Percentiles rank a stretch among this genome's conserved stretches.
Evolutionary conservation across 2,888 invertebrate species (phyloP).

Genomic region (Eilema depressum): DNA sequence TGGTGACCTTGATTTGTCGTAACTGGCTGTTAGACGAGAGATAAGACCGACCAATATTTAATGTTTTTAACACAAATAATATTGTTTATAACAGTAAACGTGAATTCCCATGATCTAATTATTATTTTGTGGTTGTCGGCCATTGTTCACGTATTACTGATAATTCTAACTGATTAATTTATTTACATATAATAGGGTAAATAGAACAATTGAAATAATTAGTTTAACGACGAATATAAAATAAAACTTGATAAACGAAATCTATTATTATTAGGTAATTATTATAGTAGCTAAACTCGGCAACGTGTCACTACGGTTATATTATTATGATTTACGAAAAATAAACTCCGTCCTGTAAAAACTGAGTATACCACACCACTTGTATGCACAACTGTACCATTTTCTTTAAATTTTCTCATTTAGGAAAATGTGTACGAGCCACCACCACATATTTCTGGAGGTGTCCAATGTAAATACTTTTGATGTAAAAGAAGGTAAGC

Average conservation of each 20-base stretch:
- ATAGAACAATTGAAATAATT: slow-evolving; percentile 2
- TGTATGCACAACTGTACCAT: no score
- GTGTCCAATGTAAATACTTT: no score
- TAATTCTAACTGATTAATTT: neutral
- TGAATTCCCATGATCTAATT: slow-evolving; percentile 34
- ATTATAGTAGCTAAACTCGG: neutral
- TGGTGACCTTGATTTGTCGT: neutral
- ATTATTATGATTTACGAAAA: no score
- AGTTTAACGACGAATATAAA: neutral
- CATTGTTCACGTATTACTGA: slow-evolving; percentile 3
- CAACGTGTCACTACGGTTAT: neutral
- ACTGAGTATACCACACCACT: no score
- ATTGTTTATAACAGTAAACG: slow-evolving; percentile 26
- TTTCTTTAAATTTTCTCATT: no score
- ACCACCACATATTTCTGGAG: no score
- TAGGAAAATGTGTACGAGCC: no score
- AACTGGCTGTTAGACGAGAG: neutral
- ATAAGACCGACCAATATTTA: neutral
- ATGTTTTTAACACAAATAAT: neutral
- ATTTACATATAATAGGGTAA: slow-evolving; percentile 2
- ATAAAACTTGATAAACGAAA: neutral
- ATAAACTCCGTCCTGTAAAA: no score
- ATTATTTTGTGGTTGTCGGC: neutral
- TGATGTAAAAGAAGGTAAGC: no score
- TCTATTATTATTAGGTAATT: neutral